A percentile compares a stretch with the other conserved stretches of the same genome.
Evolutionary conservation across 1,140 invertebrate genomes (phyloP).

Genomic region (Adoxophyes honmai): DNA sequence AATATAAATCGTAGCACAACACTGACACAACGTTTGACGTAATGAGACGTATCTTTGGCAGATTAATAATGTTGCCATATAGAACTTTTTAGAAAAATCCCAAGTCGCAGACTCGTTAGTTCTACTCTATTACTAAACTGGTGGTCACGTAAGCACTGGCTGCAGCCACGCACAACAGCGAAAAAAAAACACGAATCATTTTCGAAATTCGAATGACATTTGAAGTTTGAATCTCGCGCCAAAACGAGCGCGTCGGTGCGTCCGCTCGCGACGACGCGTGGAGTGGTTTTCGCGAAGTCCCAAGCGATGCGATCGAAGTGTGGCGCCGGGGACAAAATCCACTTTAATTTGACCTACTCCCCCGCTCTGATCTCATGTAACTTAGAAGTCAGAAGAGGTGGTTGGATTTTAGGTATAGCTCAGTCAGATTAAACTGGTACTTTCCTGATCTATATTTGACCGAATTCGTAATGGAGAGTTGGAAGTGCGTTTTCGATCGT

Average conservation of each 20-base stretch:
- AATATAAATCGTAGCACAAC: too few relatives aligned
- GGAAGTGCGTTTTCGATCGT: not conserved
- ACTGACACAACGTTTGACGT: too few relatives aligned
- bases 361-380: not conserved
- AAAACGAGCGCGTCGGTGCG: constrained; percentile 24
- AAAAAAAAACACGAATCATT: constrained; percentile 35
- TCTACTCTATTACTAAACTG: constrained; percentile 27
- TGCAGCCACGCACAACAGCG: constrained; percentile 16
- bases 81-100: too few relatives aligned
- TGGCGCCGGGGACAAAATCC: constrained; percentile 24
- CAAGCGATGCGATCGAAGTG: constrained; percentile 20
- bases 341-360: constrained; percentile 22
- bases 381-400: not conserved
- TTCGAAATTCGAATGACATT: constrained; percentile 25
- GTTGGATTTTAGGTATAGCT: constrained; percentile 9
- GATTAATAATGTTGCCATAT: too few relatives aligned
- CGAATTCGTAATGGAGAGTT: constrained; percentile 2
- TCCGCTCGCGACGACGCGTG: constrained; percentile 29
- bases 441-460: constrained; percentile 6
- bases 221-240: constrained; percentile 19
- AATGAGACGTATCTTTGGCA: too few relatives aligned
- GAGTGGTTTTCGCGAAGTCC: constrained; percentile 19
- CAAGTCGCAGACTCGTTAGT: too few relatives aligned
- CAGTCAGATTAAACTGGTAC: constrained; percentile 15
- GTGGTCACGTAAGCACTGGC: constrained; percentile 23